These are phyloP conservation scores for Ophion slaviceki DNA, from an alignment of 2,888 invertebrate species.

Conservation along the genomic window DNA sequence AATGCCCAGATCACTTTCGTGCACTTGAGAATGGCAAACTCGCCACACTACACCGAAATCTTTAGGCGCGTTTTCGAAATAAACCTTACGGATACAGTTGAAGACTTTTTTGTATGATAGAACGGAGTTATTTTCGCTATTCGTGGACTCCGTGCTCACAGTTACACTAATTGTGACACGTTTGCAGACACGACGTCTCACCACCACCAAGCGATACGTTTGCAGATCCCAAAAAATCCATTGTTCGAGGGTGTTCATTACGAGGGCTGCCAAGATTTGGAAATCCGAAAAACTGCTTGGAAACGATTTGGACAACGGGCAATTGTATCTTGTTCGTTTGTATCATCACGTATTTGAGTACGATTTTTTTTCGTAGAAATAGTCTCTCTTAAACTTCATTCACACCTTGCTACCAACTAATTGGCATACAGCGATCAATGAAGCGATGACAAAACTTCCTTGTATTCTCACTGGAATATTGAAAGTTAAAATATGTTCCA, in stretches of 20 bases:
- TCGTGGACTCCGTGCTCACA: not conserved
- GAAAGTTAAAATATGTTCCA: not conserved
- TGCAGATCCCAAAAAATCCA: slow-evolving; percentile 12
- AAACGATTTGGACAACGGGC: slow-evolving; percentile 1
- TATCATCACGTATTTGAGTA: not conserved
- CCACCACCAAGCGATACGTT: not conserved
- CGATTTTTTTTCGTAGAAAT: slow-evolving; percentile 9
- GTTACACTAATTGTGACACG: slow-evolving; percentile 33
- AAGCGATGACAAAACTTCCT: not conserved
- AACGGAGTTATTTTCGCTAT: not conserved
- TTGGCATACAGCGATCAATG: slow-evolving; percentile 2
- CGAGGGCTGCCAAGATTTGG: not conserved
- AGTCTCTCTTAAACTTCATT: not conserved
- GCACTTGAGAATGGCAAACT: too few species aligned
- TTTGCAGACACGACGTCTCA: slow-evolving; percentile 31
- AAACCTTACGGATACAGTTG: not conserved
- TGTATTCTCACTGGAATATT: not conserved
- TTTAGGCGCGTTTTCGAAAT: not conserved
- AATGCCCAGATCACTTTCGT: too few species aligned
- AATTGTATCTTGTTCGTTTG: slow-evolving; percentile 20
- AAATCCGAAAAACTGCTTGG: not conserved
- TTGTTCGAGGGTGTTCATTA: slow-evolving; percentile 35
- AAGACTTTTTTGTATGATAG: too few species aligned
- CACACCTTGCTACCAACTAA: slow-evolving; percentile 3
- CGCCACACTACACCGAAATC: too few species aligned